Conservation (phyloP, 2,797 vertebrate genomes). For the Gila robusta region DNA sequence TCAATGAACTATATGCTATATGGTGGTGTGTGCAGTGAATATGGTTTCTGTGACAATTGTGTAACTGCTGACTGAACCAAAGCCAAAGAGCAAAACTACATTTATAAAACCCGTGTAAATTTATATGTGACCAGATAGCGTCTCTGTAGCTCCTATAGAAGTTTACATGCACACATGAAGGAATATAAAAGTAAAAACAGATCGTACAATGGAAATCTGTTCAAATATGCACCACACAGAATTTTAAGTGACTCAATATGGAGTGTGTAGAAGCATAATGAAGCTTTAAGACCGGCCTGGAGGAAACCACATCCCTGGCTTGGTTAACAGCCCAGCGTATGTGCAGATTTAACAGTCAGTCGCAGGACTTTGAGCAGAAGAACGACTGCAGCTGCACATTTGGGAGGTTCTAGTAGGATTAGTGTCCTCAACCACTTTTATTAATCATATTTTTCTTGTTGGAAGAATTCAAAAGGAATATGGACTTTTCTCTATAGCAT, state of each 20-base stretch:
- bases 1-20: not conserved
- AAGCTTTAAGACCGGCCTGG: slow-evolving; percentile 38
- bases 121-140: not conserved
- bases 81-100: not conserved
- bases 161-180: not conserved
- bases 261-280: slow-evolving; percentile 44
- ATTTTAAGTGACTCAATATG: slow-evolving; percentile 49
- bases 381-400: slow-evolving; percentile 38
- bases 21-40: not conserved
- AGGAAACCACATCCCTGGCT: slow-evolving; percentile 54
- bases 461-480: not conserved
- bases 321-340: slow-evolving; percentile 46
- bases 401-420: not conserved
- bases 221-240: slow-evolving; percentile 31
- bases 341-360: slow-evolving; percentile 31
- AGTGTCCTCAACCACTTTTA: not conserved
- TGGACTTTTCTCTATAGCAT: not conserved
- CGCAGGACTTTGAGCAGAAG: slow-evolving; percentile 19
- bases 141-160: not conserved
- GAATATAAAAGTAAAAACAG: slow-evolving; percentile 25
- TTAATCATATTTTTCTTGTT: not conserved
- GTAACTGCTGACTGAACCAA: slow-evolving; percentile 6
- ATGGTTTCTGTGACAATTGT: not conserved
- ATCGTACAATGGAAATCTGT: slow-evolving; percentile 27
- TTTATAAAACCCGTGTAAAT: slow-evolving; percentile 7